These are phyloP conservation scores for Temnothorax ravouxi DNA, from an alignment of 2,888 invertebrate species.

Conservation along the genomic window DNA sequence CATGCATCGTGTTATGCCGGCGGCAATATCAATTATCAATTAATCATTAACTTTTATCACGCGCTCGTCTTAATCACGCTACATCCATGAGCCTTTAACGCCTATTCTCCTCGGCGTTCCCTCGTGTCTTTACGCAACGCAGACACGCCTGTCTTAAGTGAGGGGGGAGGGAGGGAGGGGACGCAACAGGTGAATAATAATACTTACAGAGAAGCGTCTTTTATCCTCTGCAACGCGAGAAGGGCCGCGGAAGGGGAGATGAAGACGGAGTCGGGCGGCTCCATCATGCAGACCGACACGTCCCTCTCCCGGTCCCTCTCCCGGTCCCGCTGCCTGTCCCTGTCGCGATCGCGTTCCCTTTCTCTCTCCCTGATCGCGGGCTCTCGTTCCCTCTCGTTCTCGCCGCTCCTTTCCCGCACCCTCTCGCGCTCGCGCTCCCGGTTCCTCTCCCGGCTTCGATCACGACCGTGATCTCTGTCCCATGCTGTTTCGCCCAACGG, in stretches of 20 bases:
- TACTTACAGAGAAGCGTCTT: slow-evolving; percentile 88
- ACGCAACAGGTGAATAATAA: slow-evolving; percentile 55
- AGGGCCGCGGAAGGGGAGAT: slow-evolving; percentile 87
- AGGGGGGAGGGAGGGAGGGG: neutral
- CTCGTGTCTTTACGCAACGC: slow-evolving; percentile 18
- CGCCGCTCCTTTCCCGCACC: slow-evolving; percentile 74
- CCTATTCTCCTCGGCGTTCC: neutral
- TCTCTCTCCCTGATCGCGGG: slow-evolving; percentile 75
- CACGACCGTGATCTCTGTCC: slow-evolving; percentile 80
- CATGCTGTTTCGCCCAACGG: slow-evolving; percentile 80
- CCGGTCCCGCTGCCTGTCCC: slow-evolving; percentile 76
- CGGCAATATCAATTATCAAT: slow-evolving; percentile 49
- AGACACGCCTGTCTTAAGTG: slow-evolving; percentile 6
- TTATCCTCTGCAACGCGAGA: slow-evolving; percentile 88
- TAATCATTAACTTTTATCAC: slow-evolving; percentile 27
- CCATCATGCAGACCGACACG: slow-evolving; percentile 84
- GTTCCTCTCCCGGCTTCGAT: slow-evolving; percentile 76
- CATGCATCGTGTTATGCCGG: slow-evolving; percentile 1
- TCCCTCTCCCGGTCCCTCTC: slow-evolving; percentile 80
- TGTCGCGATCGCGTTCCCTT: slow-evolving; percentile 77
- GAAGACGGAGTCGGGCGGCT: slow-evolving; percentile 84
- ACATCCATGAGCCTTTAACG: slow-evolving; percentile 10
- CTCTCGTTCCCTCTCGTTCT: slow-evolving; percentile 75
- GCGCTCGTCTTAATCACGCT: slow-evolving; percentile 3
- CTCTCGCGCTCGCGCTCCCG: slow-evolving; percentile 72